Evolutionary conservation across 2,797 vertebrate species (phyloP).

Genomic region (Enteromius thamalakanensis): DNA sequence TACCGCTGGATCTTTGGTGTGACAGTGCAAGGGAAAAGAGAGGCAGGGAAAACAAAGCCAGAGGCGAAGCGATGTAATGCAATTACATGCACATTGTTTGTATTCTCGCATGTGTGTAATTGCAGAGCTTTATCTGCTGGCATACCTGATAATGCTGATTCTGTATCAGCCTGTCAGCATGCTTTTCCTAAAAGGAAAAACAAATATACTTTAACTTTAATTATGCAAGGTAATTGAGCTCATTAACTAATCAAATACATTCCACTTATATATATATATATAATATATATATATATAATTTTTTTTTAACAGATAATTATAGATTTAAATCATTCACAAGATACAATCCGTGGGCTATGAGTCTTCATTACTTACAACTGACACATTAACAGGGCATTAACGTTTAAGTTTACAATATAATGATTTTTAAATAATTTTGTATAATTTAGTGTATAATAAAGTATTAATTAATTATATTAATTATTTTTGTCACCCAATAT

Average conservation of each 20-base stretch:
- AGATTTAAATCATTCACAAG: neutral
- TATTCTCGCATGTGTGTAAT: constrained; percentile 14
- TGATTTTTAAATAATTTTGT: neutral
- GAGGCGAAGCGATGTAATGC: neutral
- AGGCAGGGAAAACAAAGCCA: neutral
- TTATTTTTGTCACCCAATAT: neutral
- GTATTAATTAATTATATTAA: no score
- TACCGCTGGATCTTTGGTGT: constrained; percentile 13
- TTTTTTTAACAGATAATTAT: neutral
- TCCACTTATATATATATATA: neutral
- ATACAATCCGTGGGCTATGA: neutral
- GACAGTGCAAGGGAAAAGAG: constrained; percentile 2
- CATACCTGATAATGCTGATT: constrained; percentile 96
- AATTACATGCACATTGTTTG: constrained; percentile 26
- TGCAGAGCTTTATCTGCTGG: constrained; percentile 17
- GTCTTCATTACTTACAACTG: neutral
- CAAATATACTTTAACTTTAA: constrained; percentile 35
- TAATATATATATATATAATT: neutral
- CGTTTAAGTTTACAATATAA: neutral
- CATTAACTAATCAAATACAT: neutral
- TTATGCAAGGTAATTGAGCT: constrained; percentile 8
- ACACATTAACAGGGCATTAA: neutral
- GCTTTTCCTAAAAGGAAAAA: constrained; percentile 84
- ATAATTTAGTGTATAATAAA: neutral
- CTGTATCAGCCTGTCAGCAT: constrained; percentile 93